phyloP scores from a whole-genome alignment of 2,113 vertebrate species.

The Stigmatopora argus region DNA sequence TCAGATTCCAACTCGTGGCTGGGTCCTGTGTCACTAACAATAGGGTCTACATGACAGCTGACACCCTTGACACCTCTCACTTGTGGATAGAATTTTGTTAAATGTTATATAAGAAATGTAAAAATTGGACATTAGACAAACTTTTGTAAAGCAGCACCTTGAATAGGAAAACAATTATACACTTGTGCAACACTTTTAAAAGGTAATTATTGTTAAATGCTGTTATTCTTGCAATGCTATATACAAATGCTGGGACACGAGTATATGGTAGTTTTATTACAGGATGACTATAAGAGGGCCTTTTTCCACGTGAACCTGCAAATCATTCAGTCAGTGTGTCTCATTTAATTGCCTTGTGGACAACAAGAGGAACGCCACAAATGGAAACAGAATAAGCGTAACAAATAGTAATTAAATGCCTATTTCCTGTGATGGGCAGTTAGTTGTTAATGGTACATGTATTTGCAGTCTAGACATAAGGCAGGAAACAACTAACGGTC shows the following conservation, averaged over 20 bases:
- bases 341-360: slow-evolving; percentile 14
- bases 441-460: slow-evolving; percentile 30
- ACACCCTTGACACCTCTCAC: slow-evolving; percentile 8
- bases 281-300: too few relatives aligned
- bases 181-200: background rate
- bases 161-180: too few relatives aligned
- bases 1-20: slow-evolving; percentile 37
- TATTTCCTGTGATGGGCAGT: background rate
- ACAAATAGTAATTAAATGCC: background rate
- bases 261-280: too few relatives aligned
- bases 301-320: background rate
- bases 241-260: too few relatives aligned
- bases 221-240: too few relatives aligned
- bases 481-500: slow-evolving; percentile 40
- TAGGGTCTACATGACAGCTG: slow-evolving; percentile 20
- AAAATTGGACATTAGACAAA: background rate
- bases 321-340: slow-evolving; percentile 8
- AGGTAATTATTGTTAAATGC: background rate
- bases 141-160: background rate
- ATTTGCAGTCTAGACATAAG: slow-evolving; percentile 37
- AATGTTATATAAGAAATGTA: slow-evolving; percentile 5
- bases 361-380: slow-evolving; percentile 1
- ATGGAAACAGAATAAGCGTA: background rate
- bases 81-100: background rate
- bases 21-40: slow-evolving; percentile 31